Base-by-base conservation (phyloP, 1,140 invertebrate species). In the Drosophila pseudoananassae region DNA sequence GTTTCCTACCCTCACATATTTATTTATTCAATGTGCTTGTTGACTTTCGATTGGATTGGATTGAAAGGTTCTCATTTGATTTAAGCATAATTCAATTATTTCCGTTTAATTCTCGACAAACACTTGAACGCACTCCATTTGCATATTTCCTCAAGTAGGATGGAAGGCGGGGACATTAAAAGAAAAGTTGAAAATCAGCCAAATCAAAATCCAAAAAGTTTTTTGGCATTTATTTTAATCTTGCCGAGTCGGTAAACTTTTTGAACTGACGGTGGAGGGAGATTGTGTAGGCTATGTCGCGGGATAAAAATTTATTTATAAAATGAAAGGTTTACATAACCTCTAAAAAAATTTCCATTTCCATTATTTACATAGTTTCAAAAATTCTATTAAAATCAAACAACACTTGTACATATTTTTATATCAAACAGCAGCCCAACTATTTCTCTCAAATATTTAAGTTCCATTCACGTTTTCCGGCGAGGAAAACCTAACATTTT, bases 11-110 rank as follows among this genome's bases (percentile, higher is more conserved):
- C 15, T 25, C 25, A 10, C 2, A 46, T 68, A 56, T 68, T 69
- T 68, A 69, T 69, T 69, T 69, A 69, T 49, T 29, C 63, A 49
- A 69, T 55, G 51, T 43, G 40, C 43, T 54, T 69, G 65, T 38
- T 55, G 63, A 20, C 25, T 68, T 68, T 38, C n/a, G 17, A 17
- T 47, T 5, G 40, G 68, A 47, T 68, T 53, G 15, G 29, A 66
- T 36, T 23, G 40, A 55, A 38, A 47, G 65, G 29, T 25, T 68
- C 31, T 47, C 63, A 69, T 49, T 68, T 23, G 65, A 69, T 68
- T 69, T 69, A 56, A 68, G 25, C 65, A 55, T 69, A 69, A 69
- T 69, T 68, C 63, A 69, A 69, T 69, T 69, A 69, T 69, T 69
- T 68, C 25, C 50, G 31, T 69, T 69, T 69, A 69, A 69, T 55